Evolutionary conservation across 1,140 invertebrate species (phyloP).

Genomic region (Bombus turneri): DNA sequence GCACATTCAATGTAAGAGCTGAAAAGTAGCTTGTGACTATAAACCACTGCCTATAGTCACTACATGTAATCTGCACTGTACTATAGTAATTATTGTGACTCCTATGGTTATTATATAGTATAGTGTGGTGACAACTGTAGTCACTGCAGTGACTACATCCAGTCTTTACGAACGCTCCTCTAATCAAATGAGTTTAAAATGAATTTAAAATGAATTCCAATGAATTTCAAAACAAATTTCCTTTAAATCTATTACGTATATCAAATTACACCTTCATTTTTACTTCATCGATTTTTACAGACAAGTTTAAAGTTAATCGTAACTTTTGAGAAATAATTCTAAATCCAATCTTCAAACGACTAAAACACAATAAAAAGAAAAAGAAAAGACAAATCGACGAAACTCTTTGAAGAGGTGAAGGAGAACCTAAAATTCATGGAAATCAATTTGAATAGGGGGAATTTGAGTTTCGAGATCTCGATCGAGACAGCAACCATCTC

Average conservation of each 20-base stretch:
- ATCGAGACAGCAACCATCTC: conserved; percentile 34
- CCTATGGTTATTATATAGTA: background rate
- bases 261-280: too few species aligned
- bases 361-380: background rate
- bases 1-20: background rate
- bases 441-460: background rate
- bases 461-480: background rate
- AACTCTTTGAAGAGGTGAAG: background rate
- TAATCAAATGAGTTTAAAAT: background rate
- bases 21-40: background rate
- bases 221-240: background rate
- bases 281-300: background rate
- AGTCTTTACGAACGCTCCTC: background rate
- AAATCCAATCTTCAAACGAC: background rate
- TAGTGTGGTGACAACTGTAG: background rate
- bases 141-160: background rate
- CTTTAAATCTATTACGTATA: background rate
- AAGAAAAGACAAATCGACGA: background rate
- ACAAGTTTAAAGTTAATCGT: background rate
- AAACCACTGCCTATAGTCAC: background rate
- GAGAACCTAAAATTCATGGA: background rate
- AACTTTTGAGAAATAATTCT: background rate
- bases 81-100: background rate
- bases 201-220: background rate
- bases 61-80: background rate